These are phyloP conservation scores for Blastobasis adustella DNA, from an alignment of 2,888 invertebrate genomes.

Conservation along the genomic window DNA sequence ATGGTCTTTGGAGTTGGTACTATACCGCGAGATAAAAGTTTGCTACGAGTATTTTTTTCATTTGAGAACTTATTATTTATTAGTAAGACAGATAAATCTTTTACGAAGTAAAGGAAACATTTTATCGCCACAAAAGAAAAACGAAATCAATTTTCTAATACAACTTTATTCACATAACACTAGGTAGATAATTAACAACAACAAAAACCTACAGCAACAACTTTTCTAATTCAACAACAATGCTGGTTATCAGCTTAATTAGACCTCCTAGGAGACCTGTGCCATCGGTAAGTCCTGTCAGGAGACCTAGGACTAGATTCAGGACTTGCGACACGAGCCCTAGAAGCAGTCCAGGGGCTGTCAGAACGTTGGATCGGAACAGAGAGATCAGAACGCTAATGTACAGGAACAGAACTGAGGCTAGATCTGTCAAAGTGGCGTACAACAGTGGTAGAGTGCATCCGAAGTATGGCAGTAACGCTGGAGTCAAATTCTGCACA, in stretches of 20 bases:
- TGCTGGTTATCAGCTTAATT: constrained; percentile 50
- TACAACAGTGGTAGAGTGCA: constrained; percentile 58
- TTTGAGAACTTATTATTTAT: not conserved
- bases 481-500: constrained; percentile 61
- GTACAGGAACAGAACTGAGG: constrained; percentile 58
- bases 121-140: too few relatives aligned
- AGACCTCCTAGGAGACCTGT: constrained; percentile 46
- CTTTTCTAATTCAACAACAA: constrained; percentile 57
- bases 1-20: too few relatives aligned
- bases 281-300: constrained; percentile 54
- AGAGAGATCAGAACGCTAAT: constrained; percentile 60
- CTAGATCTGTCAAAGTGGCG: constrained; percentile 58
- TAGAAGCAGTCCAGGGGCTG: constrained; percentile 50
- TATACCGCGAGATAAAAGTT: too few relatives aligned
- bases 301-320: constrained; percentile 47
- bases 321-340: constrained; percentile 45
- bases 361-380: constrained; percentile 56
- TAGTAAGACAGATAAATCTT: not conserved
- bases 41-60: too few relatives aligned
- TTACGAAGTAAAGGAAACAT: not conserved
- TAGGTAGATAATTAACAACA: not conserved
- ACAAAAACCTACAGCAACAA: constrained; percentile 30
- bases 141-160: not conserved
- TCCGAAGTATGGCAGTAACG: constrained; percentile 58
- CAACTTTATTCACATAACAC: not conserved